Base-by-base conservation (phyloP, 2,888 invertebrate genomes). In the Synanthedon tipuliformis region DNA sequence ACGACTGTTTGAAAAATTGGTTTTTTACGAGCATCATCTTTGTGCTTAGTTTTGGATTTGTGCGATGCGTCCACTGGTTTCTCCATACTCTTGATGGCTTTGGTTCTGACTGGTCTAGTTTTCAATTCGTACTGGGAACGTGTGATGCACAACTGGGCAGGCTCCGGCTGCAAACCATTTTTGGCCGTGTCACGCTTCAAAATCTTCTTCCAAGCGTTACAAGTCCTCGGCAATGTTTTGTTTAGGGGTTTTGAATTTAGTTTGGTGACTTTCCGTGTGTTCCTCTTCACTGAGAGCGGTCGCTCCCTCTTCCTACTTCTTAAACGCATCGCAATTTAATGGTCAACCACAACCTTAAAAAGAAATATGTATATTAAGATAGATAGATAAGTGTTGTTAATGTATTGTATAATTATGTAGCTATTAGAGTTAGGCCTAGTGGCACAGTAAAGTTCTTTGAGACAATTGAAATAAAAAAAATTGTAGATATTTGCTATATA, bases 261-360 rank as follows among this genome's bases (percentile, higher is more conserved):
- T 53, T 75, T 82, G 0, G 76, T 68, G 4, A 79, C 69, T 63
- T 70, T 78, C 34, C 69, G 65, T 52, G 72, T 63, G 59, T 61
- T 72, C 62, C 73, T 77, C 64, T 78, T 78, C 64, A 71, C 76
- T 68, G 82, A 80, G 78, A 89, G 82, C 72, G 88, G 86, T 62
- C 89, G 88, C 80, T 89, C 89, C 71, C 90, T 88, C 71, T 90
- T 90, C 66, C 91, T 90, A 76, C 91, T 92, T 77, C 92, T 89
- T 73, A 92, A 81, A 89, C 91, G 91, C 92, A 92, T 92, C 60
- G 83, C 86, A 86, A 75, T 65, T 68, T 68, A 62, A 72, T 66
- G 62, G 54, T 60, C 54, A 54, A 58, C 68, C 72, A 73, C 65
- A 73, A 77, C 81, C 85, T 85, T 71, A 2, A 72, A 70, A 41